Conservation (phyloP, 2,113 vertebrate species). For the Atherinomorus stipes region DNA sequence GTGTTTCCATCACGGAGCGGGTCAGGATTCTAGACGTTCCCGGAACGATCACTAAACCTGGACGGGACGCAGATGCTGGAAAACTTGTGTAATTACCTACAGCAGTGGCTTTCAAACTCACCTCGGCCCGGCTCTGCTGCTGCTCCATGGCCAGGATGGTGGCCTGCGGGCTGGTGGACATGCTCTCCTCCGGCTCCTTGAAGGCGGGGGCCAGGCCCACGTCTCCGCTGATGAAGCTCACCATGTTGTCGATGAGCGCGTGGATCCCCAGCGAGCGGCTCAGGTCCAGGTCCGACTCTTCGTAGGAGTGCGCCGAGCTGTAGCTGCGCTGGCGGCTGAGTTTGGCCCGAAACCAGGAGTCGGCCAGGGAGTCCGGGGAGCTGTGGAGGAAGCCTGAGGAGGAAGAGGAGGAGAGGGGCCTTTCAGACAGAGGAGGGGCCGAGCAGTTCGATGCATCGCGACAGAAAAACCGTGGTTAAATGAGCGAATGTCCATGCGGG, state of each 20-base stretch:
- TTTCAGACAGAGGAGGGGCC: slow-evolving; percentile 51
- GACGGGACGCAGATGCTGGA: too few relatives aligned
- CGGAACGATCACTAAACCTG: too few relatives aligned
- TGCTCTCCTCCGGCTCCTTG: slow-evolving; percentile 95
- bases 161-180: slow-evolving; percentile 95
- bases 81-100: too few relatives aligned
- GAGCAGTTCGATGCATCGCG: too few relatives aligned
- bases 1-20: too few relatives aligned
- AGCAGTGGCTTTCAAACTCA: too few relatives aligned
- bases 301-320: slow-evolving; percentile 84
- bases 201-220: slow-evolving; percentile 91
- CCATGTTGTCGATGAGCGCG: slow-evolving; percentile 92
- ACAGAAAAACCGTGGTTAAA: slow-evolving; percentile 1
- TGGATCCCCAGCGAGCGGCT: slow-evolving; percentile 90
- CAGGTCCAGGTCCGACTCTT: slow-evolving; percentile 90
- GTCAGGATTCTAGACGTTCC: too few relatives aligned
- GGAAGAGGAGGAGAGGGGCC: slow-evolving; percentile 3
- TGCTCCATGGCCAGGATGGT: slow-evolving; percentile 95
- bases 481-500: slow-evolving; percentile 60
- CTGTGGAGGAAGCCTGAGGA: slow-evolving; percentile 77
- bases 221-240: slow-evolving; percentile 95
- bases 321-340: slow-evolving; percentile 88
- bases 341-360: slow-evolving; percentile 92
- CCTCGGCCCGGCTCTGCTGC: slow-evolving; percentile 95
- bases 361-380: slow-evolving; percentile 87